Base-by-base conservation (phyloP, 2,888 invertebrate genomes). In the Allygus modestus region DNA sequence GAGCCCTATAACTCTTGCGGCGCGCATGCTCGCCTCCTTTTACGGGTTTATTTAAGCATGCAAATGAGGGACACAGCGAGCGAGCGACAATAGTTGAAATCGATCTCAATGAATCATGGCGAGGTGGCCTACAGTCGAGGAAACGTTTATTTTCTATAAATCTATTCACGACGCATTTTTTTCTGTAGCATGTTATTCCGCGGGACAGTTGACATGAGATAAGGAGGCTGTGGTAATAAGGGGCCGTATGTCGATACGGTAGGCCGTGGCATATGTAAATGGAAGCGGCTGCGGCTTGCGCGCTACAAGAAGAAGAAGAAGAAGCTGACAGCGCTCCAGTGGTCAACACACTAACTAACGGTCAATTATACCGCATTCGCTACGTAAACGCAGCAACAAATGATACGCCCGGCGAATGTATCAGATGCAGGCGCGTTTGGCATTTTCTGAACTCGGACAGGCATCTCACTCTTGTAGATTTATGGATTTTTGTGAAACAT, bases 231-330 rank as follows among this genome's bases (percentile, higher is more conserved):
- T 54, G 82, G 82, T 82, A 82, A 82, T 82, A 82, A 82, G 82
- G 82, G 73, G 54, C 82, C 71, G 82, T 82, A 69, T 33, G 82
- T 71, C 82, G 82, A 82, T 82, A 82, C 82, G 23, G 82, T 82
- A 73, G 54, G 73, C 82, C 71, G 82, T 82, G 82, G 82, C 82
- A 73, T 82, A 82, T 82, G 82, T 82, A 82, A 82, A 82, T 82
- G 65, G 82, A 41, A 46, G 54, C 71, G 37, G 81, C 81, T 33
- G 81, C 81, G 17, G 43, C 65, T n/a, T n/a, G n/a, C n/a, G 69
- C 65, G 51, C 69, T 46, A 69, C 58, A 81, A 81, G 61, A 82
- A 82, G 81, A 81, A 81, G 82, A 81, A 81, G 81, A 81, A 73
- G 46, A 82, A 51, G 73, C 71, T 73, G 73, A 51, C 82, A 82